phyloP scores from a whole-genome alignment of 2,888 invertebrate species.

The Heliconius sara region DNA sequence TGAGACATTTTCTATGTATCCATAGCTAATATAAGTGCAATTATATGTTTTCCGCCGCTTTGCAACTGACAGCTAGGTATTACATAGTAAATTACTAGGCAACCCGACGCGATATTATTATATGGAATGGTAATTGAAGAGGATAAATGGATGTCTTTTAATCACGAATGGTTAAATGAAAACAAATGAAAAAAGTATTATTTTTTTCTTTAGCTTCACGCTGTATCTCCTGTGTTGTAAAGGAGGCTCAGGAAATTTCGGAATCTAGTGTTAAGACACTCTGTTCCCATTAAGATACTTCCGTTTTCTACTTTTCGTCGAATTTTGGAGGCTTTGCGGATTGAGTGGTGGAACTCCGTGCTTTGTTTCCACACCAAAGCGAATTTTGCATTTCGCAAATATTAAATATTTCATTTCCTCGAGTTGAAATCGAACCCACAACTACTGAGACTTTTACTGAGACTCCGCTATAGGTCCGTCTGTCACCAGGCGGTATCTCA shows the following conservation, averaged over 20 bases:
- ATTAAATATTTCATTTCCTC: too few relatives aligned
- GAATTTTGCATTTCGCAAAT: too few relatives aligned
- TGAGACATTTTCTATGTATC: not conserved
- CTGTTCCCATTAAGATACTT: not conserved
- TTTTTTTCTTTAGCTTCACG: not conserved
- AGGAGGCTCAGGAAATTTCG: not conserved
- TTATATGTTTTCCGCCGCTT: constrained; percentile 24
- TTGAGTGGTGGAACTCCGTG: too few relatives aligned
- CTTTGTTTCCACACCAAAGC: too few relatives aligned
- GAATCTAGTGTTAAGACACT: not conserved
- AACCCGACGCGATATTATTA: constrained; percentile 23
- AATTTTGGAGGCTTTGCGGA: too few relatives aligned
- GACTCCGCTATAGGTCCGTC: too few relatives aligned
- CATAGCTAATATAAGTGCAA: constrained; percentile 8
- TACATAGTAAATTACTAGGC: constrained; percentile 23
- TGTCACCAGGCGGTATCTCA: too few relatives aligned
- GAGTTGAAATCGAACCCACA: too few relatives aligned
- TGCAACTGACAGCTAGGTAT: constrained; percentile 17
- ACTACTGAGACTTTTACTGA: too few relatives aligned
- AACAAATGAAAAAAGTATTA: not conserved
- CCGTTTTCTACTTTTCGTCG: too few relatives aligned
- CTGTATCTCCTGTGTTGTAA: not conserved
- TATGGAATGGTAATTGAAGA: constrained; percentile 21
- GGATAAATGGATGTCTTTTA: not conserved
- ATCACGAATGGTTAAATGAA: not conserved